phyloP scores from a whole-genome alignment of 2,113 vertebrate species.

The Pholis gunnellus region DNA sequence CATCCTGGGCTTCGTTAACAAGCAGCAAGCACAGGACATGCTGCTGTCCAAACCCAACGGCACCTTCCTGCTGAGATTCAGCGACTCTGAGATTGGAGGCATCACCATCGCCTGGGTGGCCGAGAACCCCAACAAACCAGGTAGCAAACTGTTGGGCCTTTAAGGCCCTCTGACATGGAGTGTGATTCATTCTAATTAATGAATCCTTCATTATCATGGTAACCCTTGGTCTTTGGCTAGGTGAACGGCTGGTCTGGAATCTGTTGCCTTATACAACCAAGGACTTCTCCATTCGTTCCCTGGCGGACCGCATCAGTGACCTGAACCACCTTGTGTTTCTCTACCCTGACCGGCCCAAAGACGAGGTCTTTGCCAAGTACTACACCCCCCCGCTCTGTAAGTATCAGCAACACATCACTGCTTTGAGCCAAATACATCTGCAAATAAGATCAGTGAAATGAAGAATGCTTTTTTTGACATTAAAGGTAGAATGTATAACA shows the following conservation, averaged over 20 bases:
- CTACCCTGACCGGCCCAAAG: conserved; percentile 94
- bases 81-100: conserved; percentile 96
- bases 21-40: conserved; percentile 96
- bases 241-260: conserved; percentile 98
- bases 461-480: not conserved
- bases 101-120: conserved; percentile 97
- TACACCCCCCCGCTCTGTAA: conserved; percentile 96
- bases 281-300: conserved; percentile 97
- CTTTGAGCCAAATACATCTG: not conserved
- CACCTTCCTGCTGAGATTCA: conserved; percentile 96
- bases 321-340: conserved; percentile 94
- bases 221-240: conserved; percentile 68
- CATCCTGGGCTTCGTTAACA: conserved; percentile 96
- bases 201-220: not conserved
- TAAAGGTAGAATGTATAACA: not conserved
- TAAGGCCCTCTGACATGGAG: not conserved
- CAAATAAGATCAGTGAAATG: not conserved
- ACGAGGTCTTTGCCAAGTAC: conserved; percentile 97
- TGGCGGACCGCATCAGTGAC: conserved; percentile 96
- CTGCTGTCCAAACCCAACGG: conserved; percentile 95
- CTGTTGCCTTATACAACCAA: conserved; percentile 97
- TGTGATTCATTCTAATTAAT: not conserved
- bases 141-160: conserved; percentile 49
- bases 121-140: conserved; percentile 86
- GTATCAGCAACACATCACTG: conserved; percentile 47